A percentile compares a stretch with the other conserved stretches of the same genome.
Evolutionary conservation across 2,888 invertebrate species (phyloP).

Genomic region (Trissonchulus latispiculum): DNA sequence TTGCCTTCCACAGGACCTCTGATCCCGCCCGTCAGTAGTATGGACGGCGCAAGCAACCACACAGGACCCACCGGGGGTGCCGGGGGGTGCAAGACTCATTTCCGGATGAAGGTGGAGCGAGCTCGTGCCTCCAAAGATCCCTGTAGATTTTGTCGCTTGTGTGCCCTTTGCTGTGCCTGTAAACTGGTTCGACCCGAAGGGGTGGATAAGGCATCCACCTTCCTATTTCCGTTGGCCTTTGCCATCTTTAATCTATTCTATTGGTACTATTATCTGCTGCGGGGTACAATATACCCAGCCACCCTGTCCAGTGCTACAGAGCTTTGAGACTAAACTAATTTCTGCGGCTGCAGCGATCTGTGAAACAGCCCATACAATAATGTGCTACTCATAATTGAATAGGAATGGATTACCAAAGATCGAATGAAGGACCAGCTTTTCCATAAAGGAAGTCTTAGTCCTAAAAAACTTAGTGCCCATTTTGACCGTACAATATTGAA

Average conservation of each 20-base stretch:
- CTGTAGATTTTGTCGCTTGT: background rate
- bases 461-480: too few species aligned
- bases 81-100: background rate
- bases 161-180: conserved; percentile 12
- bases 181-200: conserved; percentile 13
- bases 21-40: background rate
- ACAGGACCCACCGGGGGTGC: background rate
- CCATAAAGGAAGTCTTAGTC: too few species aligned
- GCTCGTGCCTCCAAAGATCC: background rate
- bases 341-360: too few species aligned
- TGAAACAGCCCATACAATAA: too few species aligned
- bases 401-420: too few species aligned
- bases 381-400: too few species aligned
- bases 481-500: too few species aligned
- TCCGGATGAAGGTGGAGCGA: background rate
- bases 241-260: conserved; percentile 16
- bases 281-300: too few species aligned
- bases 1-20: background rate
- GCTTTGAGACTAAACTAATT: too few species aligned
- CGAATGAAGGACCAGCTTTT: too few species aligned
- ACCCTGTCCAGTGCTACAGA: too few species aligned
- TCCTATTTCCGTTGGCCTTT: conserved; percentile 8
- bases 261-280: conserved; percentile 14
- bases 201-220: conserved; percentile 6
- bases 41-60: background rate